Base-by-base conservation (phyloP, 1,140 invertebrate genomes). In the Trichonephila clavata region DNA sequence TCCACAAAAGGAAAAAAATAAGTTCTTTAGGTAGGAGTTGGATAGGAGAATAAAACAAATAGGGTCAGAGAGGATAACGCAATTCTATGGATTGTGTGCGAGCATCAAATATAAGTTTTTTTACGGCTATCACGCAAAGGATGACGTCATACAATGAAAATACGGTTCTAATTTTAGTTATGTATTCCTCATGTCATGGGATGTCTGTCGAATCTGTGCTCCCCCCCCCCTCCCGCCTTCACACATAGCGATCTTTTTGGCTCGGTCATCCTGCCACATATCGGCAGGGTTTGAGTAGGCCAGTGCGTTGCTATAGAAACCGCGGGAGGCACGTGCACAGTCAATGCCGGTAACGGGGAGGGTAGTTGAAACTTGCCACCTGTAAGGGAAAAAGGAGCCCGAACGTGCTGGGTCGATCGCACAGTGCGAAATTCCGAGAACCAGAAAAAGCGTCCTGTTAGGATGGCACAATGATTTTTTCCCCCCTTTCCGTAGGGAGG, bases 331-430 rank as follows among this genome's bases (percentile, higher is more conserved):
- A 90, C 89, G 89, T 90, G 89, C 77, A 90, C 39, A 39, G 71
- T 32, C 71, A 77, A 27, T 77, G 71, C 71, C 71, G 27, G 71
- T 77, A 89, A 77, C 65, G 27, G 89, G 89, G 59, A 81, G 68
- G 57, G 89, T 60, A 43, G 89, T 32, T 81, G 89, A 90, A 90
- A 81, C 89, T 60, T 90, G 89, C 89, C 89, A 90, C 89, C 89
- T 90, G 89, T 90, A 90, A 50, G 71, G 89, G 68, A 61, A 39
- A 77, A 77, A 77, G 27, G 71, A 16, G 27, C 18, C 27, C 71
- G 27, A 77, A 71, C 20, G 21, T 8, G n/a, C 20, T 21, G 65
- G 89, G 50, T 80, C 89, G 86, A 87, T 87, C 50, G 83, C 61
- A 24, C 3, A 10, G 43, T 24, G 83, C 32, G 16, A 77, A 77